Base-by-base conservation (phyloP, 2,797 vertebrate genomes). In the Cyclopterus lumpus region DNA sequence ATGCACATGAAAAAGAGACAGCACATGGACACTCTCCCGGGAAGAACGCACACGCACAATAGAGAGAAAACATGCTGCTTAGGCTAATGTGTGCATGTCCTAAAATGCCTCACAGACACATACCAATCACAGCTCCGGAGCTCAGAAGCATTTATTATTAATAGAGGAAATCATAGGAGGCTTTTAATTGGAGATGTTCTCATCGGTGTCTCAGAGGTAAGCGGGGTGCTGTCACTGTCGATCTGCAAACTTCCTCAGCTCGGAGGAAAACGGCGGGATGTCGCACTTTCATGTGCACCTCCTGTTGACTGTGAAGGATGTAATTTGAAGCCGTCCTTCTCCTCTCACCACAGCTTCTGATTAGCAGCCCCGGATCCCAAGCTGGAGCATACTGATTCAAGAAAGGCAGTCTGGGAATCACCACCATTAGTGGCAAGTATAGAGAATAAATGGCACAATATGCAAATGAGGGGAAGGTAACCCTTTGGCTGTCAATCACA, bases 171-270 rank as follows among this genome's bases (percentile, higher is more conserved):
- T 94, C 92, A 93, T 85, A 87, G 91, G 91, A 92, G 87, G 82
- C 82, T 91, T 90, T 92, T 95, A 95, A 95, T 95, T 94, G 94
- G 92, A 93, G 92, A 92, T 81, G 89, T 85, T 90, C 90, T 80
- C 57, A 80, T 85, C 62, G 64, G 80, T 88, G 91, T 93, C 92
- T 94, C 88, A 66, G 82, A 93, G 89, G 92, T 91, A 92, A 90
- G 91, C 84, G 77, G 88, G 92, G 87, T 82, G 90, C 93, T 94
- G 93, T 95, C 92, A 93, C 81, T 88, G 90, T 86, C 85, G 88
- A 94, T 94, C 93, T 93, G 77, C 89, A 89, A 85, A 86, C 92
- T 92, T 91, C 90, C 87, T 86, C 73, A 60, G 88, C 88, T 90
- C 73, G 74, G 84, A 89, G 91, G 73, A 91, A 92, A 89, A 88